Evolutionary conservation across 2,888 invertebrate species (phyloP), one percentile per base, ranked within the genome.

Genomic region (Drosophila affinis): DNA sequence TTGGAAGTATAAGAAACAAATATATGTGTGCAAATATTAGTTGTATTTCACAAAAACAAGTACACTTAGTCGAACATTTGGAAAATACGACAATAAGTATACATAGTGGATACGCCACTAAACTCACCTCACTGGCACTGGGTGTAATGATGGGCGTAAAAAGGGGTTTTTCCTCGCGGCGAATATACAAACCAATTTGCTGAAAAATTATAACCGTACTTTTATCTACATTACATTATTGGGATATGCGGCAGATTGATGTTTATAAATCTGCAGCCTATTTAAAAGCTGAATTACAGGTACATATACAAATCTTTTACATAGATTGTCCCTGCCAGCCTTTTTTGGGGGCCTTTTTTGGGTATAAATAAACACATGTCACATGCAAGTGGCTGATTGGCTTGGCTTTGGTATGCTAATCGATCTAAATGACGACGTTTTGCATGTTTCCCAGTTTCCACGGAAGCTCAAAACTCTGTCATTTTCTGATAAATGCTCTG

Each of bases 111-210:
- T 32, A 59, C 24, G 46, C 46, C 32, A 44, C 17, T 39, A 9
- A 6, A 82, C 91, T 91, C 74, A 91, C 91, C 78, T 89, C 87
- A 72, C 81, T 90, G 54, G 77, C 68, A 54, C 72, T 89, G 45
- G 85, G 85, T n/a, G 85, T 86, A 9, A 81, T 62, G 59, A 90
- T 86, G 54, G 91, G 89, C 9, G 91, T 83, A 58, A 82, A 85
- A 24, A 91, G 76, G 29, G 91, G 81, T 10, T 84, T 84, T 64
- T 92, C 91, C 68, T 91, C 92, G 0, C 89, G 85, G 17, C 88
- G 81, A 62, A 91, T 85, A 39, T 91, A 91, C 29, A 87, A 84
- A 5, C 89, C 91, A 68, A 89, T 89, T 90, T 91, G 87, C 91
- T 92, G 63, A 0, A 87, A 88, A 32, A 39, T 39, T 0, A 39